These are phyloP conservation scores for Myrmecobius fasciatus DNA, from an alignment of 2,113 vertebrate species.

Conservation along the genomic window DNA sequence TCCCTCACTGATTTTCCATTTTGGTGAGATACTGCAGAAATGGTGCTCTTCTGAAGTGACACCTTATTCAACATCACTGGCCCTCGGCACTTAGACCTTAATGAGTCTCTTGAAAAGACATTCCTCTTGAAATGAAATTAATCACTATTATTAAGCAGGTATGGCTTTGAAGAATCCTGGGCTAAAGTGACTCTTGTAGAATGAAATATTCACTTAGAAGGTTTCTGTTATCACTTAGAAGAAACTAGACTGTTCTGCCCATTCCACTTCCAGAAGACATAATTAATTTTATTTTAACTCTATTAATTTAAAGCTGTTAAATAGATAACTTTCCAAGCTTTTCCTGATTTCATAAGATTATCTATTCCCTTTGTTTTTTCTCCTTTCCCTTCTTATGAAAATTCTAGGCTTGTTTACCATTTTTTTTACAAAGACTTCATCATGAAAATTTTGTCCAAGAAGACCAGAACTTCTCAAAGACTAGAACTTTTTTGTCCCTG, in stretches of 20 bases:
- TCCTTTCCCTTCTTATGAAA: background rate
- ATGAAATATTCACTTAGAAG: background rate
- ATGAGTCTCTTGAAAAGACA: background rate
- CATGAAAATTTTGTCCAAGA: background rate
- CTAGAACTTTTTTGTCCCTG: background rate
- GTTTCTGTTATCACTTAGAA: background rate
- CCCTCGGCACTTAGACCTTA: background rate
- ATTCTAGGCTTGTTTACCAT: background rate
- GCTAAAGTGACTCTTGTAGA: background rate
- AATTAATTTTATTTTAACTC: background rate
- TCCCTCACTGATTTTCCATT: background rate
- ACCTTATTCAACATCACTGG: background rate
- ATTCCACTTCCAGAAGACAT: background rate
- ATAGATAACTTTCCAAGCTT: background rate
- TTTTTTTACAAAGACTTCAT: background rate
- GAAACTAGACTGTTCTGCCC: background rate
- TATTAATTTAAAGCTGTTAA: background rate
- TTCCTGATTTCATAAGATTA: background rate
- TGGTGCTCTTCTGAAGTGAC: background rate
- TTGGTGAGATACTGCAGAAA: background rate
- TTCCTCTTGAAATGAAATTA: background rate
- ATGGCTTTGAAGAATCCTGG: background rate
- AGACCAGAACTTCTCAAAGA: slow-evolving; percentile 1
- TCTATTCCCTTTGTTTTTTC: background rate
- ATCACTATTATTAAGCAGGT: background rate